Conservation (phyloP, 2,113 vertebrate species). For the Patagioenas fasciata region DNA sequence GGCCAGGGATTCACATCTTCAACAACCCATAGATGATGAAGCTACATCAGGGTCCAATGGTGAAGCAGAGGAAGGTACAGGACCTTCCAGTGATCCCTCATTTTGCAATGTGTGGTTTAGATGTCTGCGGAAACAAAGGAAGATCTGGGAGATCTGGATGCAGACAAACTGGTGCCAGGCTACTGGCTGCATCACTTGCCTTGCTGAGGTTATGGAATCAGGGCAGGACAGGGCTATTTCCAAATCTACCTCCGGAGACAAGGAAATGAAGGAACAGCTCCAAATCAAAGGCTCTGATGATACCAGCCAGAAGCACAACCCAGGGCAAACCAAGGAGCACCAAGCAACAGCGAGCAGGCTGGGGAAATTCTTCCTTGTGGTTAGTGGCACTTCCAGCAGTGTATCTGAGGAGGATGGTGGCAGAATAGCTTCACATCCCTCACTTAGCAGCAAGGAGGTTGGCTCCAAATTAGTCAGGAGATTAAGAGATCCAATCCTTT, state of each 20-base stretch:
- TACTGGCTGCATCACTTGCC: fast-evolving
- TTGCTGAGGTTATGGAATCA: fast-evolving
- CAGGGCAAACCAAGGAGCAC: background rate
- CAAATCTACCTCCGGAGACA: background rate
- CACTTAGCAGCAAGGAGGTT: background rate
- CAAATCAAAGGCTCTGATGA: background rate
- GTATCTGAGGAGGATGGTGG: background rate
- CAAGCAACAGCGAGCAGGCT: background rate
- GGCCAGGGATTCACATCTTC: background rate
- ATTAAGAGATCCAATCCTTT: background rate
- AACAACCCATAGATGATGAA: background rate
- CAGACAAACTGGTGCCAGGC: background rate
- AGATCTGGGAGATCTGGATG: background rate
- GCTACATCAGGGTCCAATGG: background rate
- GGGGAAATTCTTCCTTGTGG: background rate
- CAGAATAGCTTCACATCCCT: background rate
- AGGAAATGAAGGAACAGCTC: background rate
- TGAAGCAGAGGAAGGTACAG: background rate
- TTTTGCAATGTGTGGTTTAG: background rate
- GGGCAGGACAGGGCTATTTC: background rate
- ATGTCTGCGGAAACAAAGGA: background rate
- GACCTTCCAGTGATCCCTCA: background rate
- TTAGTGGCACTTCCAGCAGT: background rate
- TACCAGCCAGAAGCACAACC: background rate
- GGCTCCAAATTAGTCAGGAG: background rate